Conservation (phyloP, 2,113 vertebrate genomes). For the Dicrurus megarhynchus region DNA sequence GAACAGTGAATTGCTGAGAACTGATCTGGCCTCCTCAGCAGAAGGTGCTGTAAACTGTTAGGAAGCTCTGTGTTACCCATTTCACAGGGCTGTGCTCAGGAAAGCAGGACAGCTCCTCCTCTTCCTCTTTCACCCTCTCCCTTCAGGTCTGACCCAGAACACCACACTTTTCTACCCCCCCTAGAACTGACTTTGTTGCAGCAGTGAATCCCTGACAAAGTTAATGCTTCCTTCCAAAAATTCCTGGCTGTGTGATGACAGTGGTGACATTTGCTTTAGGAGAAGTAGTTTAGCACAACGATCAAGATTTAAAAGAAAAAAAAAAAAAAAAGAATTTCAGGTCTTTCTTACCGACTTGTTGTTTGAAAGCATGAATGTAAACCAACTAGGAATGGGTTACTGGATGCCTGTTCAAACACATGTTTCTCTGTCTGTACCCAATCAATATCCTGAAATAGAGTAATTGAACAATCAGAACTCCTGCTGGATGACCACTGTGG, state of each 20-base stretch:
- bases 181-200: background rate
- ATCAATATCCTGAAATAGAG: conserved; percentile 91
- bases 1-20: background rate
- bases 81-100: background rate
- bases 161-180: background rate
- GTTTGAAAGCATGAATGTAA: conserved; percentile 99
- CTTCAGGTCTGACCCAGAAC: background rate
- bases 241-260: background rate
- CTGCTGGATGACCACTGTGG: background rate
- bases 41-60: fast-evolving
- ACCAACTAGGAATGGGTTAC: conserved; percentile 95
- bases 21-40: fast-evolving
- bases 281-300: background rate
- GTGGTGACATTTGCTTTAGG: background rate
- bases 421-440: conserved; percentile 99
- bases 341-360: conserved; percentile 90
- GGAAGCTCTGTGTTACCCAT: background rate
- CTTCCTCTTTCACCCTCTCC: background rate
- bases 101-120: background rate
- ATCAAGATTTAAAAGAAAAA: background rate
- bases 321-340: background rate
- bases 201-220: background rate
- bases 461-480: conserved; percentile 36
- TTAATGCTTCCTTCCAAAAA: background rate
- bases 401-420: conserved; percentile 97